Conservation (phyloP, 2,888 invertebrate species). For the Drosophila lutescens region DNA sequence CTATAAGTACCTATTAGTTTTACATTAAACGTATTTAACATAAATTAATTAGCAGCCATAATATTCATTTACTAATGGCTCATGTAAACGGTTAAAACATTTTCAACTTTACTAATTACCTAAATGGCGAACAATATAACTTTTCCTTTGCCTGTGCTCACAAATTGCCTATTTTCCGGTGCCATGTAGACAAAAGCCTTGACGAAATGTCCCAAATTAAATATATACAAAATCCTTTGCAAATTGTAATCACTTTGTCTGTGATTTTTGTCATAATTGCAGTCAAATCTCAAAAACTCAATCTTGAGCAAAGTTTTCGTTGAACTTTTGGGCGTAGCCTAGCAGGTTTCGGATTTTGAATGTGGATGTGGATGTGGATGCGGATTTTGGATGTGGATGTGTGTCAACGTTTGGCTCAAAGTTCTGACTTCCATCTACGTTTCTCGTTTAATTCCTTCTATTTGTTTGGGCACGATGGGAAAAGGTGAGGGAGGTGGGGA, state of each 20-base stretch:
- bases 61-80: too few species aligned
- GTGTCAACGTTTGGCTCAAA: conserved; percentile 24
- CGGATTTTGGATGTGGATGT: conserved; percentile 17
- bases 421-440: conserved; percentile 1
- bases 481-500: background rate
- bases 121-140: background rate
- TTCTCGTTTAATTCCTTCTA: background rate
- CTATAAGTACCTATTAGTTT: too few species aligned
- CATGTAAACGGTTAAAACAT: background rate
- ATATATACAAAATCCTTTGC: background rate
- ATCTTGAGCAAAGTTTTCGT: conserved; percentile 5
- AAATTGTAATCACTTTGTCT: conserved; percentile 17
- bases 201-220: conserved; percentile 2
- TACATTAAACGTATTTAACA: too few species aligned
- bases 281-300: conserved; percentile 31
- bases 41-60: too few species aligned
- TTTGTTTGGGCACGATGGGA: conserved; percentile 12
- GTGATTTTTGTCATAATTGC: conserved; percentile 21
- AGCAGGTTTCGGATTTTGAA: background rate
- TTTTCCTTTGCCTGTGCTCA: background rate
- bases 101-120: background rate
- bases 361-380: too few species aligned
- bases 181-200: background rate
- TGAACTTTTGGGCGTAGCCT: conserved; percentile 20
- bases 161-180: background rate